A percentile compares a stretch with the other conserved stretches of the same genome.
phyloP scores from a whole-genome alignment of 2,113 vertebrate species.

The Pelodiscus sinensis region DNA sequence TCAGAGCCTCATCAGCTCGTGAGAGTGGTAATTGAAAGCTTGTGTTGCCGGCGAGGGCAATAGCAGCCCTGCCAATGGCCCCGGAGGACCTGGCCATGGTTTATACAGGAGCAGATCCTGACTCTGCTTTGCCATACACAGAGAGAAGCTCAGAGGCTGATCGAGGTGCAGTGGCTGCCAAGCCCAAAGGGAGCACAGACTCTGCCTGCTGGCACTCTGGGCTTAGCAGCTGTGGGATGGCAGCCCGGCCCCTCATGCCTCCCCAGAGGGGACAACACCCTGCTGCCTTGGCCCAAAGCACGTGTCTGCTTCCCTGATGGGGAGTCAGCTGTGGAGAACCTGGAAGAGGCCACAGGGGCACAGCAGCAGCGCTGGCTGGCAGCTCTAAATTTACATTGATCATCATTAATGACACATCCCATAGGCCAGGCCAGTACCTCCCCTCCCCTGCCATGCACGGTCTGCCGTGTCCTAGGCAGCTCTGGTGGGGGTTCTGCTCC shows the following conservation, averaged over 20 bases:
- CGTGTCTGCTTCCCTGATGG: rapidly evolving
- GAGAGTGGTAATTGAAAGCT: rapidly evolving
- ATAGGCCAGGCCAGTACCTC: rapidly evolving
- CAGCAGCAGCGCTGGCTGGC: rapidly evolving
- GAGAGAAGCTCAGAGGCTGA: background rate
- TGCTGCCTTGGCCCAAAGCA: background rate
- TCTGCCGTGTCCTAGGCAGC: background rate
- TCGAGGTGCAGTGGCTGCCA: rapidly evolving
- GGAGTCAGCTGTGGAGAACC: background rate
- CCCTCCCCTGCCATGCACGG: background rate
- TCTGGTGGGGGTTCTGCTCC: background rate
- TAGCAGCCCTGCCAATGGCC: background rate
- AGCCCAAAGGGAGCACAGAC: rapidly evolving
- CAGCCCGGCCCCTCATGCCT: background rate
- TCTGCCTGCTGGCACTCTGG: background rate
- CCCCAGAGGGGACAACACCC: rapidly evolving
- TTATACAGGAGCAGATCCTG: background rate
- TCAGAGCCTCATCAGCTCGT: rapidly evolving
- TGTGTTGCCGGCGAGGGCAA: background rate
- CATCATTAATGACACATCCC: rapidly evolving
- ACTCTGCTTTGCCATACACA: rapidly evolving
- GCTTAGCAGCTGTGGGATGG: rapidly evolving
- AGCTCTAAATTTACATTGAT: rapidly evolving
- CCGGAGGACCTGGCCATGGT: background rate
- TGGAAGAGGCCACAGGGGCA: rapidly evolving